Evolutionary conservation across 2,797 vertebrate genomes (phyloP).

Genomic region (Chelonia mydas): DNA sequence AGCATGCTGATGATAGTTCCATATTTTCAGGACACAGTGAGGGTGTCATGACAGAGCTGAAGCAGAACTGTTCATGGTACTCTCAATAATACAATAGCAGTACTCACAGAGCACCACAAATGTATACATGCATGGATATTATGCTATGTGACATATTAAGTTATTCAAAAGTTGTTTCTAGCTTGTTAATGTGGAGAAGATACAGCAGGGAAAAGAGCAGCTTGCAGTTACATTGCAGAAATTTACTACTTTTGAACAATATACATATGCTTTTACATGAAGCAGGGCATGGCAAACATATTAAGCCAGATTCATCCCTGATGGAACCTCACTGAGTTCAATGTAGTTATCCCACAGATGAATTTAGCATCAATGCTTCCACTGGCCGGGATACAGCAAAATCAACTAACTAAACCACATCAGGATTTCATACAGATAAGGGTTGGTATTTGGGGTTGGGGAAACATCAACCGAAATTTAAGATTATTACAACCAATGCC

Average conservation of each 20-base stretch:
- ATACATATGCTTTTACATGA: background rate
- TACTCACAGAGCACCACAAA: background rate
- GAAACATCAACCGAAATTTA: background rate
- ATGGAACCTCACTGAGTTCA: background rate
- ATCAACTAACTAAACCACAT: background rate
- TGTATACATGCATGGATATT: background rate
- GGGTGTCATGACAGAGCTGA: background rate
- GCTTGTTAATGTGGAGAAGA: background rate
- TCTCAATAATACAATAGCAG: background rate
- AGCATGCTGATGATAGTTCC: background rate
- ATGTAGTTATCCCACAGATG: background rate
- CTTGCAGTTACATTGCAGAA: background rate
- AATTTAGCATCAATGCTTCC: background rate
- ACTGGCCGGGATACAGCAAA: background rate
- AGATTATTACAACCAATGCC: background rate
- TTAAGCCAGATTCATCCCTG: background rate
- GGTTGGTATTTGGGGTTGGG: background rate
- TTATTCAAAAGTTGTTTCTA: slow-evolving; percentile 17
- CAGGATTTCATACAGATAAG: background rate
- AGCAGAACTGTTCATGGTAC: slow-evolving; percentile 30
- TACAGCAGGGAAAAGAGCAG: background rate
- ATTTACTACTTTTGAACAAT: background rate
- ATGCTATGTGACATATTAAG: background rate
- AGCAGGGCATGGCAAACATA: background rate
- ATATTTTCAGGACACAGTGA: background rate